Base-by-base conservation (phyloP, 1,140 invertebrate genomes). In the Pseudoatta argentina region DNA sequence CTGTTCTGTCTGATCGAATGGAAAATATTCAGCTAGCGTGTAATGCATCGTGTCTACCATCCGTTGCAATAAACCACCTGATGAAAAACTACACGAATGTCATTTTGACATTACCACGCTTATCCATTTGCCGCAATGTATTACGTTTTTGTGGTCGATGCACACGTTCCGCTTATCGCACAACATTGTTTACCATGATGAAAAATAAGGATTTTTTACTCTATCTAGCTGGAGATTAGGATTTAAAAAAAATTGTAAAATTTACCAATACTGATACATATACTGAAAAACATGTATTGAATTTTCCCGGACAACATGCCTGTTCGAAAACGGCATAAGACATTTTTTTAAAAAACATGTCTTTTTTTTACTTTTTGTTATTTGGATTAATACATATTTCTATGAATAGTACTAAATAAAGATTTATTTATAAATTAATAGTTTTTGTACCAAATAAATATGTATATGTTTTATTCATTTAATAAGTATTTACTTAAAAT, bases 91-190 rank as follows among this genome's bases (percentile, higher is more conserved):
- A 34, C 7, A 21, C 27, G 30, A 57, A 61, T 67, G 55, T 73
- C 18, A 75, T 61, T 83, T 75, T 61, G 69, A 83, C 69, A 71
- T 81, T 71, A 63, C 72, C 53, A n/a, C 67, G 79, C 24, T 83
- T 75, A 75, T 75, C 53, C 57, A 55, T 63, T 55, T 53, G 64
- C 79, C 78, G 66, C 78, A 81, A 81, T 34, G 34, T 57, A 72
- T 71, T 71, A 30, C n/a, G 55, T 18, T 73, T 83, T 83, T 73
- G 59, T 73, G 67, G n/a, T 39, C 39, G 21, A 44, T 39, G 21
- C n/a, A 48, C 39, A 69, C 12, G 67, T 48, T 48, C 48, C 67
- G 67, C 67, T 48, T 69, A 69, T 69, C 67, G n/a, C 66, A 63
- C 59, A 63, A 30, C 27, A 16, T 63, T 61, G 21, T 14, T 16